Percentiles rank a stretch among this genome's conserved stretches.
Evolutionary conservation across 2,797 vertebrate species (phyloP).

Genomic region (Vireo griseus): DNA sequence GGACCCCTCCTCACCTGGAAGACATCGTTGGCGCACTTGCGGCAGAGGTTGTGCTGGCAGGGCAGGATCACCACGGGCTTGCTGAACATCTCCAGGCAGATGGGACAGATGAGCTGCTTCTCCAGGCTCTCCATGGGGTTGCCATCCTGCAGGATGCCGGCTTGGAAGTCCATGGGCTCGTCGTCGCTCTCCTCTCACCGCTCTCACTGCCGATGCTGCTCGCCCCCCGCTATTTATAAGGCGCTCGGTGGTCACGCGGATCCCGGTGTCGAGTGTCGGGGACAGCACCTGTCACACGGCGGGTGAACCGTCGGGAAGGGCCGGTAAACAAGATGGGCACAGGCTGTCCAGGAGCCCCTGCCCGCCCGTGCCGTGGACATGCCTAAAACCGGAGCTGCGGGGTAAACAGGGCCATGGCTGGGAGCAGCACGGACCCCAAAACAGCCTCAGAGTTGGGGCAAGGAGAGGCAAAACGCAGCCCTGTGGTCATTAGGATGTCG

Average conservation of each 20-base stretch:
- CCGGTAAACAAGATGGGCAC: slow-evolving; percentile 74
- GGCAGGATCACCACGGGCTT: slow-evolving; percentile 84
- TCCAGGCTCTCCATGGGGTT: slow-evolving; percentile 82
- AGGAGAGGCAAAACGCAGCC: rapidly evolving
- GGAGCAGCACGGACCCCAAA: rapidly evolving
- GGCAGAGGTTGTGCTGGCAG: slow-evolving; percentile 83
- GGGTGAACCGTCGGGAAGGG: slow-evolving; percentile 22
- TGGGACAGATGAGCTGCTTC: slow-evolving; percentile 83
- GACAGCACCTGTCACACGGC: slow-evolving; percentile 67
- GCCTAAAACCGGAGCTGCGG: not conserved
- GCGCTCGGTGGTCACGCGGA: slow-evolving; percentile 59
- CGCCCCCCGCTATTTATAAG: slow-evolving; percentile 72
- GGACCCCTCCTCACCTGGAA: slow-evolving; percentile 73
- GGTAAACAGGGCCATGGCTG: not conserved
- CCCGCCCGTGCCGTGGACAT: not conserved
- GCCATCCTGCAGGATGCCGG: slow-evolving; percentile 76
- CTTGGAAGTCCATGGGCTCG: slow-evolving; percentile 76
- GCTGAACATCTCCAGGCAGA: slow-evolving; percentile 84
- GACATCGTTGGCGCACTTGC: slow-evolving; percentile 80
- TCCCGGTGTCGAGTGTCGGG: slow-evolving; percentile 66
- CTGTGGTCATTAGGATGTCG: rapidly evolving
- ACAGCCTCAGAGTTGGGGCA: rapidly evolving
- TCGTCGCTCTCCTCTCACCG: not conserved
- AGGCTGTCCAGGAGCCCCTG: slow-evolving; percentile 52
- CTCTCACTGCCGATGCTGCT: slow-evolving; percentile 21